phyloP scores from a whole-genome alignment of 2,888 invertebrate species.

The Cremastinae sp. region DNA sequence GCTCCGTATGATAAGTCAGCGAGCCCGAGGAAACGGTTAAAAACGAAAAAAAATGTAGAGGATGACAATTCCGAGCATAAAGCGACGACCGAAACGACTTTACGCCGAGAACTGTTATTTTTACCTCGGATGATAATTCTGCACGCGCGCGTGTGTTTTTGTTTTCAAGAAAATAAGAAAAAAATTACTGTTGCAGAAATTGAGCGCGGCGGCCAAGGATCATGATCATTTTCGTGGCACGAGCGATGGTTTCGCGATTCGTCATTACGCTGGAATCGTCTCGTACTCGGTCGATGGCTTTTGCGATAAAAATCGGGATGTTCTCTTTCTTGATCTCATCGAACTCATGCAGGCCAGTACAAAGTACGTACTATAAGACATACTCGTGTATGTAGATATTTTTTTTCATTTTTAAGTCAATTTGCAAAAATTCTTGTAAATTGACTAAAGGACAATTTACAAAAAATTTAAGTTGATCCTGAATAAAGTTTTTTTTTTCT shows the following conservation, averaged over 20 bases:
- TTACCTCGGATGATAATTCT: slow-evolving; percentile 1
- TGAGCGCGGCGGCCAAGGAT: slow-evolving; percentile 80
- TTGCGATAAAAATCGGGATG: slow-evolving; percentile 86
- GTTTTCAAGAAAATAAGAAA: slow-evolving; percentile 38
- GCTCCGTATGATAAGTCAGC: slow-evolving; percentile 44
- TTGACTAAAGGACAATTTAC: no score
- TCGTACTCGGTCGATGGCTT: slow-evolving; percentile 84
- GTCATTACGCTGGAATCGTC: slow-evolving; percentile 87
- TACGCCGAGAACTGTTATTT: slow-evolving; percentile 13
- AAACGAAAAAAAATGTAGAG: neutral
- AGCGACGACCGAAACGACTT: slow-evolving; percentile 18
- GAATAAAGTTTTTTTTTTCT: no score
- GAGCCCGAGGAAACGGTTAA: slow-evolving; percentile 25
- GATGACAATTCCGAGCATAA: slow-evolving; percentile 9
- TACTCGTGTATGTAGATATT: no score
- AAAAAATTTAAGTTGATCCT: no score
- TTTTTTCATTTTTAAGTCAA: no score
- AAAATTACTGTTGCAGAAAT: slow-evolving; percentile 79
- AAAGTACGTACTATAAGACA: no score
- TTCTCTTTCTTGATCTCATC: slow-evolving; percentile 84
- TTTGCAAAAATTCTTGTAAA: no score
- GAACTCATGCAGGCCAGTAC: slow-evolving; percentile 85
- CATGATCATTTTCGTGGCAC: slow-evolving; percentile 84
- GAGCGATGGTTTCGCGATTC: slow-evolving; percentile 83
- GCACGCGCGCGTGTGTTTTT: slow-evolving; percentile 35